Evolutionary conservation across 1,140 invertebrate genomes (phyloP).

Genomic region (Samia ricini): DNA sequence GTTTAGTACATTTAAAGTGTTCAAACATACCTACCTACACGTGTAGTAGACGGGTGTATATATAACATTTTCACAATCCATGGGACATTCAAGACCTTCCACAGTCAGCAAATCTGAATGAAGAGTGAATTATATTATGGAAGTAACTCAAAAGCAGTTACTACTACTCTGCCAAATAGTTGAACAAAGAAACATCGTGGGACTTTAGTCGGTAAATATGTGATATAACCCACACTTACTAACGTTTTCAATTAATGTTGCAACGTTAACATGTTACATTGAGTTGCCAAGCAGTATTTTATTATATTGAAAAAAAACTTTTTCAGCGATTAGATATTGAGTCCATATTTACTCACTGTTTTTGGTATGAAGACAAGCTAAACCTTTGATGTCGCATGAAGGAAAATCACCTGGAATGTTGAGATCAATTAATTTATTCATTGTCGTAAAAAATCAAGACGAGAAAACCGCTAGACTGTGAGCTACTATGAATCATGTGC

Average conservation of each 20-base stretch:
- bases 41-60: constrained; percentile 44
- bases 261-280: too few relatives aligned
- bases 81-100: constrained; percentile 42
- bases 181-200: too few relatives aligned
- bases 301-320: too few relatives aligned
- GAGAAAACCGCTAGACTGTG: too few relatives aligned
- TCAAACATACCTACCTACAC: constrained; percentile 46
- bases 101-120: constrained; percentile 35
- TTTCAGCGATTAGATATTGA: constrained; percentile 4
- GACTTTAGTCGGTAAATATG: too few relatives aligned
- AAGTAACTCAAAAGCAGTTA: not conserved
- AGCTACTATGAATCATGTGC: too few relatives aligned
- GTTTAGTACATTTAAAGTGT: too few relatives aligned
- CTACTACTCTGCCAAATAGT: too few relatives aligned
- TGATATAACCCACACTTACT: too few relatives aligned
- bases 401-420: constrained; percentile 42
- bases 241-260: too few relatives aligned
- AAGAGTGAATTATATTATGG: constrained; percentile 6
- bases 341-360: constrained; percentile 42
- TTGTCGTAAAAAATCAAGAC: too few relatives aligned
- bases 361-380: constrained; percentile 74
- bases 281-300: too few relatives aligned
- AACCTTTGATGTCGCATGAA: constrained; percentile 70
- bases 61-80: constrained; percentile 51
- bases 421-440: constrained; percentile 13